Evolutionary conservation across 1,140 invertebrate species (phyloP), one percentile per base, ranked within the genome.

Genomic region (Onthophagus taurus): DNA sequence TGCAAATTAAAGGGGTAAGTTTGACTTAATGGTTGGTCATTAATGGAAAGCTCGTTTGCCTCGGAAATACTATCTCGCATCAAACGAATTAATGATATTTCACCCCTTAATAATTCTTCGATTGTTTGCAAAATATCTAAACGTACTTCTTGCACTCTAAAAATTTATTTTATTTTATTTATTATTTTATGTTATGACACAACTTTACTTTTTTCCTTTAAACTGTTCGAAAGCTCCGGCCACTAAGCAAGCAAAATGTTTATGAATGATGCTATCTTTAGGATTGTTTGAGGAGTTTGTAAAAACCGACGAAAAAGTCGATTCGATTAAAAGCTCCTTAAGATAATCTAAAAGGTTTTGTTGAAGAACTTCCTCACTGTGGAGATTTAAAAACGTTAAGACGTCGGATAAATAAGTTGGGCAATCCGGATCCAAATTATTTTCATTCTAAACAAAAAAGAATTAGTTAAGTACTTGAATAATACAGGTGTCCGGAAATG

Each of bases 81-180:
- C 21, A 61, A 46, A 43, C 56, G 51, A 34, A 61, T 59, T 23
- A 59, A 58, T 3, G 57, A 59, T 19, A 61, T 39, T 44, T 61
- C 59, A 9, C 57, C 52, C 19, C 50, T 46, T 13, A 61, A 33
- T 20, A 61, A 49, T 16, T 61, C 59, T 4, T 49, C 50, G 4
- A 59, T 41, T 8, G 52, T 57, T 49, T 58, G 53, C 12, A 61
- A 41, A 20, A 56, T 37, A 20, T 50, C 47, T 13, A 47, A 45
- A 38, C 51, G 53, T 2, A 59, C 45, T 7, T 57, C 53, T 19
- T 35, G 37, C 14, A 59, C 48, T 31, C 57, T 58, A 46, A 43
- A 58, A 53, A 19, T 34, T 36, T 14, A 46, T 12, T 38, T 26
- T 13, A 21, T 37, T 49, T 42, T 30, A 14, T 26, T 16, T 17